phyloP scores from a whole-genome alignment of 1,140 invertebrate genomes.

The Paraescarpia echinospica region DNA sequence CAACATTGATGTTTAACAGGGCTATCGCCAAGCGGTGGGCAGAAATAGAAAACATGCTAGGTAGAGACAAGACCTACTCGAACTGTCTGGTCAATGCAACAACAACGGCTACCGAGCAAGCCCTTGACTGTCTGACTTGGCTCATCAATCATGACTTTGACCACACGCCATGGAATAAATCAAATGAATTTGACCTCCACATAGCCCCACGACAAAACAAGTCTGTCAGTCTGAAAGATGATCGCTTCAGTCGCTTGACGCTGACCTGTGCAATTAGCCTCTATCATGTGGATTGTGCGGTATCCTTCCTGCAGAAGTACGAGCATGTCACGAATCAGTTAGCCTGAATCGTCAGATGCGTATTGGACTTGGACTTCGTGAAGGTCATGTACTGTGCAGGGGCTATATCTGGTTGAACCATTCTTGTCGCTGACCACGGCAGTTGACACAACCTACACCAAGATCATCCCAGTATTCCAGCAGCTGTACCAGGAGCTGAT shows the following conservation, averaged over 20 bases:
- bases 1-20: too few relatives aligned
- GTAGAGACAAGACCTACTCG: too few relatives aligned
- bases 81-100: too few relatives aligned
- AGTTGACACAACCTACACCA: not conserved
- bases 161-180: slow-evolving; percentile 16
- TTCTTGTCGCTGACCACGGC: not conserved
- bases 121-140: slow-evolving; percentile 18
- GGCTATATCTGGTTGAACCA: not conserved
- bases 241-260: not conserved
- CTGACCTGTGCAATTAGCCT: slow-evolving; percentile 12
- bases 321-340: slow-evolving; percentile 15
- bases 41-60: too few relatives aligned
- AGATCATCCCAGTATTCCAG: not conserved
- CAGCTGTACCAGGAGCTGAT: slow-evolving; percentile 7
- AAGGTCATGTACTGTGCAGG: slow-evolving; percentile 11
- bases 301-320: slow-evolving; percentile 8
- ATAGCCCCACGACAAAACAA: slow-evolving; percentile 14
- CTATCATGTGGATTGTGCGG: not conserved
- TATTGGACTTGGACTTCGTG: slow-evolving; percentile 19
- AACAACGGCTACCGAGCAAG: slow-evolving; percentile 14
- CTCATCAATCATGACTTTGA: slow-evolving; percentile 23
- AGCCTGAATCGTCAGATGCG: slow-evolving; percentile 10
- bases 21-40: too few relatives aligned
- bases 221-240: slow-evolving; percentile 16
- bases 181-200: slow-evolving; percentile 4